Base-by-base conservation (phyloP, 2,113 vertebrate genomes). In the Oriolus oriolus region DNA sequence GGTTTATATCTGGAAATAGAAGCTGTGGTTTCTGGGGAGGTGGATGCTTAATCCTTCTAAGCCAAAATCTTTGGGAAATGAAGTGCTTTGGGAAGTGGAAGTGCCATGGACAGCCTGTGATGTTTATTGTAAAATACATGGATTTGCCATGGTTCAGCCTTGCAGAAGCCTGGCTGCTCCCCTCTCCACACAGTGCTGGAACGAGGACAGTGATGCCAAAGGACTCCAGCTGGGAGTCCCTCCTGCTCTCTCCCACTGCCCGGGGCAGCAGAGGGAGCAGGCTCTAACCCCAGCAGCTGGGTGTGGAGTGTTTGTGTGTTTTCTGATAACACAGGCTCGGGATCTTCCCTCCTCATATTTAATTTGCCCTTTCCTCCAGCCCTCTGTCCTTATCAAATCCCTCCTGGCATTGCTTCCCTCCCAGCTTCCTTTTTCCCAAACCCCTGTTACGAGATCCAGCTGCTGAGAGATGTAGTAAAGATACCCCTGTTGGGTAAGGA, bases 401-500 rank as follows among this genome's bases (percentile, higher is more conserved):
- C 77, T 35, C 77, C 84, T 87, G 84, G 87, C 81, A 47, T 21
- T 45, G 53, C 70, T 78, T 45, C 82, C 49, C 87, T 89, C 52
- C 83, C 90, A 64, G 65, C 77, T 74, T 87, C 77, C 94, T 45
- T 50, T 85, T 26, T 33, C 64, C 87, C 91, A 94, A 88, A n/a
- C 7, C 76, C 90, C 63, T 70, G 87, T 70, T 54, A 61, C 8
- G 33, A 69, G 61, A 73, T 44, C 52, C 54, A 74, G 11, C 85
- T 96, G 93, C 87, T 92, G 95, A 95, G 90, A 93, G 90, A 95
- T 95, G 95, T 85, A 94, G 96, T 95, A 96, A 96, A 97, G 97
- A 96, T 97, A 89, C 64, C 70, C 31, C 93, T 94, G 87, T 33
- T 92, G 89, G 68, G 90, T 52, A 90, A 91, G 95, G 81, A 95